Evolutionary conservation across 2,797 vertebrate genomes (phyloP), one percentile per base, ranked within the genome.

Genomic region (Sciaenops ocellatus): DNA sequence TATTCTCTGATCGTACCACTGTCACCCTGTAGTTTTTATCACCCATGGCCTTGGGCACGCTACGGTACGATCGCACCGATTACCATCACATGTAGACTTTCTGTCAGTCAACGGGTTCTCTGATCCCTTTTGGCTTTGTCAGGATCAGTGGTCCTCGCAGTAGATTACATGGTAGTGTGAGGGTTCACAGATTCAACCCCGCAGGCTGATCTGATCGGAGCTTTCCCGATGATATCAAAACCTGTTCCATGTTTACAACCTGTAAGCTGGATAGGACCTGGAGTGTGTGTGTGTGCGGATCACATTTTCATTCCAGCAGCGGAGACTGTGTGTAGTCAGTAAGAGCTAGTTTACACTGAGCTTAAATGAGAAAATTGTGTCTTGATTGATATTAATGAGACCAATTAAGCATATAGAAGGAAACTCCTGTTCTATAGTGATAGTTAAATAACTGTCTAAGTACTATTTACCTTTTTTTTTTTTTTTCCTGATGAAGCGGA

Each of bases 181-280:
- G 66, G 57, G 54, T 79, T 81, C 48, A 69, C 61, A 69, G 41
- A 85, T 24, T 62, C 41, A 61, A 38, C 63, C 30, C 74, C 20
- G 18, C 65, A 16, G 69, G 41, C 62, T 48, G 73, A 85, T 80
- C 59, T 68, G 69, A 79, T 83, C 63, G 48, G 55, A 76, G 60
- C 46, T 69, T 46, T 69, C 22, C 80, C 66, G 70, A 87, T 84
- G 17, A 24, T 78, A 54, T 79, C 72, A 26, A 60, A 59, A 61
- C 51, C 64, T 65, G 60, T 69, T 77, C 83, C 63, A 68, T 82
- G 76, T 83, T 87, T 64, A 41, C 69, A 76, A 26, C 38, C 52
- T 46, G 44, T 78, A 72, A 73, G 80, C 68, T 83, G 74, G 54
- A 69, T 59, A n/a, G 22, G 44, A 67, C 55, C 24, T 73, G 74